A percentile compares a stretch with the other conserved stretches of the same genome.
These are phyloP conservation scores for Cydia splendana DNA, from an alignment of 1,140 invertebrate species.

Conservation along the genomic window DNA sequence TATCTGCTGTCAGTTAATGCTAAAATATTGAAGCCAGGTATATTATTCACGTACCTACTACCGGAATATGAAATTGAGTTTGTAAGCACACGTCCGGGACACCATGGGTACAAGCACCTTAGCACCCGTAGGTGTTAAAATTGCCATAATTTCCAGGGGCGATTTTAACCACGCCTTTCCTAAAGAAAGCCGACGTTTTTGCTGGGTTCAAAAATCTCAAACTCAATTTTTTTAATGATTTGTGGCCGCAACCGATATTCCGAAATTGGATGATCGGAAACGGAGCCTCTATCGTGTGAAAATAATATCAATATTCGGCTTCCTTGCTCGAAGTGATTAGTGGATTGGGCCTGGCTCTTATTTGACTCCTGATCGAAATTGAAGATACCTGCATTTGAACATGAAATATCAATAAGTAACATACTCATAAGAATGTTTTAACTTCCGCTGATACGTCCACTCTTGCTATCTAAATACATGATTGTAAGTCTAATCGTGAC, in stretches of 20 bases:
- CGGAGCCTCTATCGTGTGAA: constrained; percentile 69
- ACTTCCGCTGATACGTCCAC: constrained; percentile 26
- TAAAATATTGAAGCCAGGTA: no score
- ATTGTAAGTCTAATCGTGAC: constrained; percentile 5
- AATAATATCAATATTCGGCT: constrained; percentile 51
- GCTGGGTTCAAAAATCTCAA: constrained; percentile 61
- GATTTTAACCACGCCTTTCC: constrained; percentile 64
- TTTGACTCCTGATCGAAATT: constrained; percentile 20
- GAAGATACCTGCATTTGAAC: constrained; percentile 26
- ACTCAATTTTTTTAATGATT: constrained; percentile 76
- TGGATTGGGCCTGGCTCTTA: constrained; percentile 13
- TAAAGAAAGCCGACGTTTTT: constrained; percentile 74
- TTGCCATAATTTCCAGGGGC: constrained; percentile 75
- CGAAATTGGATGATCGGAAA: constrained; percentile 74
- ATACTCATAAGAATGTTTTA: constrained; percentile 7
- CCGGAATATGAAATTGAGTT: constrained; percentile 6
- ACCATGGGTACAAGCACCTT: constrained; percentile 64
- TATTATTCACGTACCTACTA: neutral
- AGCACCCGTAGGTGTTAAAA: constrained; percentile 78
- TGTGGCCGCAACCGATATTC: constrained; percentile 72
- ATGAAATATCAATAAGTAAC: constrained; percentile 30
- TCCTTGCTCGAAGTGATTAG: constrained; percentile 31
- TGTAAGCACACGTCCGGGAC: constrained; percentile 63
- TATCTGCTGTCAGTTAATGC: no score
- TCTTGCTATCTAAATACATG: constrained; percentile 23